Percentiles rank a stretch among this genome's conserved stretches.
These are phyloP conservation scores for Pharmacophagus antenor DNA, from an alignment of 2,888 invertebrate genomes.

Conservation along the genomic window DNA sequence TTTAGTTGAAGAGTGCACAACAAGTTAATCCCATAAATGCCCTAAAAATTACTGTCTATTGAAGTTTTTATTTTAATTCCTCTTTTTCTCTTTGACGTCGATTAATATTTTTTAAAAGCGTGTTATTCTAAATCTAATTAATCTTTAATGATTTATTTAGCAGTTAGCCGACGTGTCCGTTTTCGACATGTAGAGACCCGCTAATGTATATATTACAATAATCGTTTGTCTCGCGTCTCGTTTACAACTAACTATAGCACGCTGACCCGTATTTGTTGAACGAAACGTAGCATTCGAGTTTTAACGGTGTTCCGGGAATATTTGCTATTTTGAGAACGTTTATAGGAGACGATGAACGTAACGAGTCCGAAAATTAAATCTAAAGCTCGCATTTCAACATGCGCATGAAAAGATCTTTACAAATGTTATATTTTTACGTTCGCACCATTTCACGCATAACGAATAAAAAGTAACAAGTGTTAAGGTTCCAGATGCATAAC, in stretches of 20 bases:
- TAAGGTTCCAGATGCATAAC: background rate
- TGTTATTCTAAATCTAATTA: no score
- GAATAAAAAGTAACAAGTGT: constrained; percentile 2
- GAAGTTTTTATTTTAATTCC: no score
- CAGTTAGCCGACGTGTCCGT: constrained; percentile 36
- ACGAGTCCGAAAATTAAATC: constrained; percentile 33
- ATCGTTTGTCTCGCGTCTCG: constrained; percentile 44
- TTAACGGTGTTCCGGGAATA: constrained; percentile 38
- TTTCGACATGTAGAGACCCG: constrained; percentile 53
- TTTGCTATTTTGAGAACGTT: constrained; percentile 40
- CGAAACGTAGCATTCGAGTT: constrained; percentile 38
- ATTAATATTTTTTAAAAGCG: no score
- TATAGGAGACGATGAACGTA: constrained; percentile 34
- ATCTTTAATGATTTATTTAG: no score
- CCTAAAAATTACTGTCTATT: no score
- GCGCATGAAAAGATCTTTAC: constrained; percentile 5
- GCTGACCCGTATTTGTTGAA: constrained; percentile 35
- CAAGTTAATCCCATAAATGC: no score
- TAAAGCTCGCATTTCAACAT: constrained; percentile 10
- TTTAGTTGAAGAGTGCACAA: no score
- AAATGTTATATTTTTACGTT: constrained; percentile 9
- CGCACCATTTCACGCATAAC: background rate
- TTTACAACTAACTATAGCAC: constrained; percentile 38
- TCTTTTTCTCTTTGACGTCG: no score
- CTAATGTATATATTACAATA: constrained; percentile 52